Evolutionary conservation across 2,113 vertebrate genomes (phyloP), one percentile per base, ranked within the genome.

Genomic region (Mirza zaza): DNA sequence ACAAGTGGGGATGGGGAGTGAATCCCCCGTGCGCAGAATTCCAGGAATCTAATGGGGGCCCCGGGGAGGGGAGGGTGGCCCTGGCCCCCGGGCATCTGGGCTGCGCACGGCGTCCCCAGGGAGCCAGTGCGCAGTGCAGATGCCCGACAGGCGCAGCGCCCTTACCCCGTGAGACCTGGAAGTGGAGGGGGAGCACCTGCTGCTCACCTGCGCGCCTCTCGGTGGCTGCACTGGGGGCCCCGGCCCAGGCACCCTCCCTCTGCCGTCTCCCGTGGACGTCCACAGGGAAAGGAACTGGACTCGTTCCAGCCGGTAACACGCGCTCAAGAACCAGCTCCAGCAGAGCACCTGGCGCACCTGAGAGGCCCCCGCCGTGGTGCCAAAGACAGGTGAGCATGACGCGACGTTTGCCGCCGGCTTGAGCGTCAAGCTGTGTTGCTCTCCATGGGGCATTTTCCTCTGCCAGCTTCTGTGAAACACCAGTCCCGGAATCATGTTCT

Each of bases 381-480:
- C 8, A 4, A 27, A 29, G 6, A 32, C 0, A n/a, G 18, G 11
- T 29, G 10, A 12, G 12, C 11, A 27, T 23, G 45, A 23, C 3
- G 1, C 36, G 17, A 0, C 4, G 1, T 8, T 4, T 17, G 18
- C 9, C 11, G 5, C 2, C 10, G 23, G 27, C 23, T 2, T 2
- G 8, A 42, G 23, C 23, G 17, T 70, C 18, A 2, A 0, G 1
- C 21, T 10, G 25, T n/a, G 9, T 36, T 29, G 27, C 32, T 32
- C 8, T 5, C 11, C 20, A 3, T 18, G 83, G 77, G 34, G 20
- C 20, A 6, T 2, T 9, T 76, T 27, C 61, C 59, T 36, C 6
- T 5, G n/a, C 17, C 36, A 2, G 36, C 61, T 12, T 70, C 91
- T 36, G 18, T 1, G n/a, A 17, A 77, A 75, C 68, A 14, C 15